phyloP scores from a whole-genome alignment of 23 tunicate species.

The Styela clava region DNA sequence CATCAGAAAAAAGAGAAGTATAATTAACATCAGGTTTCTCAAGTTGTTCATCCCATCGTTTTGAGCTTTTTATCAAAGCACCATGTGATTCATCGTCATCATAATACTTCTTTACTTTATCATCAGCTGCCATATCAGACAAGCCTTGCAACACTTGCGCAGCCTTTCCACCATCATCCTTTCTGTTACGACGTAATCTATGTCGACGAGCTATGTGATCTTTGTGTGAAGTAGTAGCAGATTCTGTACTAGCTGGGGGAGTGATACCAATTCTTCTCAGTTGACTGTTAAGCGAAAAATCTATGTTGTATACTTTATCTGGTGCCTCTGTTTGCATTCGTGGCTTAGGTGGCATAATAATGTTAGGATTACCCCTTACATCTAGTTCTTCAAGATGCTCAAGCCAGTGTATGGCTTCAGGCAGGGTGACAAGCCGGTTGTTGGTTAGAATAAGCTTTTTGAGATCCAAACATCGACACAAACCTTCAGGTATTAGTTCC shows the following conservation, averaged over 20 bases:
- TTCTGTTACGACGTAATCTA: constrained; percentile 50
- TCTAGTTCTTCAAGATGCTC: constrained; percentile 83
- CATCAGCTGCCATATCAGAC: constrained; percentile 69
- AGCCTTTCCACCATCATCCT: constrained; percentile 59
- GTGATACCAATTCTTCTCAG: constrained; percentile 77
- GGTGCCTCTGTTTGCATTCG: background rate
- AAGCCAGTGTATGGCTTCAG: constrained; percentile 89
- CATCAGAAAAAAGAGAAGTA: constrained; percentile 84
- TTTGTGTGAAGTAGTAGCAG: constrained; percentile 12
- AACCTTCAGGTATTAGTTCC: constrained; percentile 91
- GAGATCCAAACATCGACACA: constrained; percentile 69
- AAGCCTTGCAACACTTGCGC: constrained; percentile 73
- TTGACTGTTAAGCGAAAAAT: constrained; percentile 80
- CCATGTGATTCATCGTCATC: constrained; percentile 40
- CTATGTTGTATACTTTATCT: constrained; percentile 79
- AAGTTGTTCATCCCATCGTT: constrained; percentile 90
- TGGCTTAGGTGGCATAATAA: constrained; percentile 99
- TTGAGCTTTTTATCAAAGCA: constrained; percentile 43
- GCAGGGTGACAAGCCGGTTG: constrained; percentile 87
- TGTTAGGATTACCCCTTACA: constrained; percentile 83
- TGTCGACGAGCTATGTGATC: constrained; percentile 58
- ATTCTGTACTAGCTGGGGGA: constrained; percentile 60
- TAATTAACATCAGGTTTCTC: constrained; percentile 89
- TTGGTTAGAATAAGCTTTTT: constrained; percentile 71
- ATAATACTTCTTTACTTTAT: background rate